Percentiles rank a stretch among this genome's conserved stretches.
Evolutionary conservation across 2,888 invertebrate species (phyloP).

Genomic region (Ophioninae sp.): DNA sequence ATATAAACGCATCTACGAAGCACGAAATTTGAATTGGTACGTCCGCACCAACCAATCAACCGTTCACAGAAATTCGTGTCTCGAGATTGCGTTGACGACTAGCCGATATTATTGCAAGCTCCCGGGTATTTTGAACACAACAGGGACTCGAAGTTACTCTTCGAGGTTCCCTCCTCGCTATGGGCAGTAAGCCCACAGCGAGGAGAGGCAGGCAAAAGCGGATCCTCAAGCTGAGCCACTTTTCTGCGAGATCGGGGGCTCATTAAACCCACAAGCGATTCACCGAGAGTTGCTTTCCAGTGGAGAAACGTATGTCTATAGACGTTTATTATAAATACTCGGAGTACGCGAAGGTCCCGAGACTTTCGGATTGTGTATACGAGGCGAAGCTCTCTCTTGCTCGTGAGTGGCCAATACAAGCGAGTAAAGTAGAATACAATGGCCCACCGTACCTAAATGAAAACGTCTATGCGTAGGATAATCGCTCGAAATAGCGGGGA

Average conservation of each 20-base stretch:
- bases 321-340: conserved; percentile 36
- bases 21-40: neutral
- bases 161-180: no score
- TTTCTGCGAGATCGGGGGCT: conserved; percentile 64
- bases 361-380: conserved; percentile 51
- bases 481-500: conserved; percentile 59
- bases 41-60: conserved; percentile 26
- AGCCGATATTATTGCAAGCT: conserved; percentile 48
- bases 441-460: conserved; percentile 33
- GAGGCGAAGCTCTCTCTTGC: conserved; percentile 46
- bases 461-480: conserved; percentile 48
- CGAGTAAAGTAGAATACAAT: conserved; percentile 52
- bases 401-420: conserved; percentile 30
- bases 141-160: neutral
- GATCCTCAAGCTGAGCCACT: conserved; percentile 58
- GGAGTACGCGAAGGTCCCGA: conserved; percentile 31
- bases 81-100: conserved; percentile 26
- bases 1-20: conserved; percentile 16
- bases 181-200: conserved; percentile 19
- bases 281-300: conserved; percentile 56
- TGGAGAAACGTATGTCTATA: conserved; percentile 38
- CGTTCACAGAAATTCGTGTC: conserved; percentile 12
- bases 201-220: conserved; percentile 23
- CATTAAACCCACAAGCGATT: conserved; percentile 66
- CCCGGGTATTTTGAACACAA: conserved; percentile 10